A percentile compares a stretch with the other conserved stretches of the same genome.
Evolutionary conservation across 2,113 vertebrate species (phyloP).

Genomic region (Cyprinodon brontotheroides): DNA sequence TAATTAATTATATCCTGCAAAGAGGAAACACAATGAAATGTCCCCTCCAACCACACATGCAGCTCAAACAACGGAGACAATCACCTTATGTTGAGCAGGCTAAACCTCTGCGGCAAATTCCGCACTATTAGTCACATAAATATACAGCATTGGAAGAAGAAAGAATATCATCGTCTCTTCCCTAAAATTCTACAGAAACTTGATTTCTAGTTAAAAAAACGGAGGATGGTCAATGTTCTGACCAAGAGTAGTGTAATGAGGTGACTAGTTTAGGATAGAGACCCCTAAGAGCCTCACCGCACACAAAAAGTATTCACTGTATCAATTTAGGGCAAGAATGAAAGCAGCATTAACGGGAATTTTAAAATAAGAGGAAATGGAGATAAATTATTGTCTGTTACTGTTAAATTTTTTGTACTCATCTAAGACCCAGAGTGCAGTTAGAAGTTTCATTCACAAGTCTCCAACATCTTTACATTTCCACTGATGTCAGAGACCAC

Average conservation of each 20-base stretch:
- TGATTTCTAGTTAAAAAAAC: not conserved
- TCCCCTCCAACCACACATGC: conserved; percentile 25
- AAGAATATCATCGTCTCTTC: not conserved
- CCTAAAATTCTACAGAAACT: not conserved
- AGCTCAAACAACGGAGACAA: conserved; percentile 48
- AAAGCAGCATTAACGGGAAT: not conserved
- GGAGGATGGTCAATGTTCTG: too few species aligned
- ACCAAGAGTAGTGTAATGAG: too few species aligned
- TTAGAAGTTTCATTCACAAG: not conserved
- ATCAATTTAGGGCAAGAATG: not conserved
- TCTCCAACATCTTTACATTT: not conserved
- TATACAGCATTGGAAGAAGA: not conserved
- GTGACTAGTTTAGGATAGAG: too few species aligned
- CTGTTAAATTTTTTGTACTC: not conserved
- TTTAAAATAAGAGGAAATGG: not conserved
- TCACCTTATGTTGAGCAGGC: conserved; percentile 48
- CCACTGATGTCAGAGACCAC: not conserved
- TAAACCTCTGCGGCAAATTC: conserved; percentile 15
- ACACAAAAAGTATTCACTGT: too few species aligned
- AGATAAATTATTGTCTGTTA: not conserved
- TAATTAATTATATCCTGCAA: conserved; percentile 66
- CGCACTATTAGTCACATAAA: not conserved
- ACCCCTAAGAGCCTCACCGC: too few species aligned
- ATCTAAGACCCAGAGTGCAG: not conserved
- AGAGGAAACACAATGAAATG: conserved; percentile 63